These are phyloP conservation scores for Drosophila eohydei DNA, from an alignment of 2,888 invertebrate genomes.

Conservation along the genomic window DNA sequence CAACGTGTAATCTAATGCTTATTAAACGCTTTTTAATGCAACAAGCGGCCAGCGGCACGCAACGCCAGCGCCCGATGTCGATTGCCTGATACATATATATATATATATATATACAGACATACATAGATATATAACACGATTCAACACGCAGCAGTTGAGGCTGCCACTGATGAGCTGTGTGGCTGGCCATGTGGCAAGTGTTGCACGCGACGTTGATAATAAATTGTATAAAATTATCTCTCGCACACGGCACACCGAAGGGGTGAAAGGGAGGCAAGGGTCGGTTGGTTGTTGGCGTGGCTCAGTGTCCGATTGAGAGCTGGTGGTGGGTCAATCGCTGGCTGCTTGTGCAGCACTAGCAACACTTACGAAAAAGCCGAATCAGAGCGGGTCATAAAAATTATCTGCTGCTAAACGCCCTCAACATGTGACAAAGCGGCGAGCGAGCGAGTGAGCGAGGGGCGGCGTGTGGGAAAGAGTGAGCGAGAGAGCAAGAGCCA, in stretches of 20 bases:
- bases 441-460: neutral
- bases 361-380: slow-evolving; percentile 40
- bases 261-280: neutral
- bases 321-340: slow-evolving; percentile 72
- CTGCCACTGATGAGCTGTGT: slow-evolving; percentile 54
- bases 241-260: slow-evolving; percentile 62
- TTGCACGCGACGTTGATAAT: slow-evolving; percentile 77
- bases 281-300: neutral
- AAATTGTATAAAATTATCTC: slow-evolving; percentile 77
- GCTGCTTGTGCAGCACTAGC: slow-evolving; percentile 55
- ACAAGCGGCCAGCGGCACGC: slow-evolving; percentile 31
- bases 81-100: slow-evolving; percentile 22
- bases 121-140: slow-evolving; percentile 23
- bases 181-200: slow-evolving; percentile 73
- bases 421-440: slow-evolving; percentile 61
- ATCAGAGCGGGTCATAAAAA: slow-evolving; percentile 69
- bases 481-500: neutral
- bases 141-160: slow-evolving; percentile 67
- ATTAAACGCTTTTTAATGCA: slow-evolving; percentile 78
- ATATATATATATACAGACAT: slow-evolving; percentile 3
- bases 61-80: slow-evolving; percentile 39
- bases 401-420: slow-evolving; percentile 72
- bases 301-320: slow-evolving; percentile 40
- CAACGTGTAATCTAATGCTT: slow-evolving; percentile 75
- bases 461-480: neutral